A percentile compares a stretch with the other conserved stretches of the same genome.
Evolutionary conservation across 2,113 vertebrate species (phyloP).

Genomic region (Austrofundulus limnaeus): DNA sequence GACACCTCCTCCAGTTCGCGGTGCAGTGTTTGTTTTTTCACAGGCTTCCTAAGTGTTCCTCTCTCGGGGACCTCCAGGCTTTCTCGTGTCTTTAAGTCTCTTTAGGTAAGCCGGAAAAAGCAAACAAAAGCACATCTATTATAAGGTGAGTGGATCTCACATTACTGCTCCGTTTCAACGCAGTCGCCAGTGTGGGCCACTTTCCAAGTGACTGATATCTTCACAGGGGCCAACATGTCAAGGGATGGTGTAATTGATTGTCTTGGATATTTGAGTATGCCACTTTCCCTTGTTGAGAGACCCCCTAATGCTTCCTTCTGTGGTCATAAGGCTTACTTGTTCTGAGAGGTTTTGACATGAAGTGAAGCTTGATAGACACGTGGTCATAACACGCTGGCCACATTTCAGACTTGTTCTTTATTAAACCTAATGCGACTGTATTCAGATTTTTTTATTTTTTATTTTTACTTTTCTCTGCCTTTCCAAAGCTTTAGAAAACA

Average conservation of each 20-base stretch:
- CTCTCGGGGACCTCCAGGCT: conserved; percentile 55
- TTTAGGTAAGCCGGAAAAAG: conserved; percentile 70
- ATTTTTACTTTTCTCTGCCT: not conserved
- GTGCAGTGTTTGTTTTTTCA: conserved; percentile 68
- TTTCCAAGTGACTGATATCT: conserved; percentile 91
- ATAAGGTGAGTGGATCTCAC: conserved; percentile 88
- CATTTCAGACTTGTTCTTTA: conserved; percentile 3
- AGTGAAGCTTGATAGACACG: conserved; percentile 36
- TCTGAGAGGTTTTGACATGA: conserved; percentile 51
- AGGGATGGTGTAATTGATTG: conserved; percentile 86
- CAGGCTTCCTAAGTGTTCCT: conserved; percentile 59
- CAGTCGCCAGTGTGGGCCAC: conserved; percentile 83
- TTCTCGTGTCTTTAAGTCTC: conserved; percentile 68
- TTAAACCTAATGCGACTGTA: not conserved
- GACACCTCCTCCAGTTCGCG: conserved; percentile 58
- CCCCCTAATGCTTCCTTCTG: conserved; percentile 63
- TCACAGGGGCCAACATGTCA: conserved; percentile 88
- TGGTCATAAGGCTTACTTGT: conserved; percentile 44
- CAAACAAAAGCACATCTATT: conserved; percentile 86
- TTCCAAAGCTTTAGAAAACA: not conserved
- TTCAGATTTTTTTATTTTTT: conserved; percentile 3
- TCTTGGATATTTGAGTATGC: conserved; percentile 83
- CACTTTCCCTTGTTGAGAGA: conserved; percentile 81
- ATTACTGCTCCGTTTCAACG: conserved; percentile 79
- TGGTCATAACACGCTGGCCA: conserved; percentile 31